Evolutionary conservation across 2,888 invertebrate species (phyloP).

Genomic region (Linnaemya tessellans): DNA sequence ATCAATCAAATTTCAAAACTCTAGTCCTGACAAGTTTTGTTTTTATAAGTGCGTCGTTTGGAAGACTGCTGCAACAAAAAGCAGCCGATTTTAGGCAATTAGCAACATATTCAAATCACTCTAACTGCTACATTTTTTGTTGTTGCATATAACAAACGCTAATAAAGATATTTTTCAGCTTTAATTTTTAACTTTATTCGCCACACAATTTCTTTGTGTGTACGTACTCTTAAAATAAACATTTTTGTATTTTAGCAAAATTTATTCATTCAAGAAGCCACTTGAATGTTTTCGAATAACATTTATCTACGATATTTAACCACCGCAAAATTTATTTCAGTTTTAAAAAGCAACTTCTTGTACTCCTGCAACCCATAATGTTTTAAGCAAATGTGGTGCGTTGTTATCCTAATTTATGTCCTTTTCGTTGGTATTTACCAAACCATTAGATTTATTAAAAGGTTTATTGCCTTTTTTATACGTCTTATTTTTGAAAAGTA

Average conservation of each 20-base stretch:
- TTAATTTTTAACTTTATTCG: too few relatives aligned
- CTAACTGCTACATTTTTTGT: too few relatives aligned
- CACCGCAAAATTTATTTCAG: neutral
- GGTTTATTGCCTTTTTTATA: constrained; percentile 21
- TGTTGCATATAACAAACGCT: too few relatives aligned
- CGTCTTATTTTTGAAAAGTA: constrained; percentile 21
- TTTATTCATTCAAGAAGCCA: neutral
- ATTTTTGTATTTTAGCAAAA: neutral
- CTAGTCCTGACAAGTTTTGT: too few relatives aligned
- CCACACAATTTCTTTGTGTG: too few relatives aligned
- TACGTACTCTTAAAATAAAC: too few relatives aligned
- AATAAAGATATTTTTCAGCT: too few relatives aligned
- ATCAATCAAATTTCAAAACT: too few relatives aligned
- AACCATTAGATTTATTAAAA: constrained; percentile 60
- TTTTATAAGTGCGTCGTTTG: too few relatives aligned
- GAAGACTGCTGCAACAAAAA: too few relatives aligned
- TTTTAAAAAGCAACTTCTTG: neutral
- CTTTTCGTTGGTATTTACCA: constrained; percentile 52
- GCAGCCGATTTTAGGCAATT: too few relatives aligned
- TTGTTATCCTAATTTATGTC: constrained; percentile 56
- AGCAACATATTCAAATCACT: too few relatives aligned
- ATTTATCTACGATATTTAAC: constrained; percentile 22
- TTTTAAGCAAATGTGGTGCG: constrained; percentile 1
- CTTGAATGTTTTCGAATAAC: constrained; percentile 1
- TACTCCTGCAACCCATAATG: neutral